Conservation (phyloP, 2,113 vertebrate species). For the Gymnarchus niloticus region DNA sequence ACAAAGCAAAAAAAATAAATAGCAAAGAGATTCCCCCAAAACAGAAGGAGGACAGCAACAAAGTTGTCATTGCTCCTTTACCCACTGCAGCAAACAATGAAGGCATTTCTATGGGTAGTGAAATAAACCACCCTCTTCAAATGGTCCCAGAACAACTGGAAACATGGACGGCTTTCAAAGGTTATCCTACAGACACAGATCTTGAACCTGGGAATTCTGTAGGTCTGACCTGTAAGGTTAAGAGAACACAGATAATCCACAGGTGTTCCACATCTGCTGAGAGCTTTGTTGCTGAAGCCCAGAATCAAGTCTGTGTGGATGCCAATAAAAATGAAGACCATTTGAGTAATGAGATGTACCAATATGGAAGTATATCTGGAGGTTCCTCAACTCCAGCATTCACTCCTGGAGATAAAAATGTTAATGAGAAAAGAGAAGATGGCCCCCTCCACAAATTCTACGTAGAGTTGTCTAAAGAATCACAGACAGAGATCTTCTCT, state of each 20-base stretch:
- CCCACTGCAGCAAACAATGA: neutral
- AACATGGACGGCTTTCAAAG: neutral
- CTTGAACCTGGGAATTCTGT: neutral
- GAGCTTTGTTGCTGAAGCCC: neutral
- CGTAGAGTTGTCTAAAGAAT: neutral
- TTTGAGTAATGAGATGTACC: neutral
- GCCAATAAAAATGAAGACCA: neutral
- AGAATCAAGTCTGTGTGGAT: neutral
- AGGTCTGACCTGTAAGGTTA: neutral
- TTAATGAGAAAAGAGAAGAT: neutral
- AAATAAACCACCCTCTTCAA: neutral
- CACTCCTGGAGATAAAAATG: neutral
- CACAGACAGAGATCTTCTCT: neutral
- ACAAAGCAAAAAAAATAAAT: neutral
- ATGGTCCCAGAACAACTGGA: neutral
- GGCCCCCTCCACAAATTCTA: neutral
- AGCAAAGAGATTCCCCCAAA: neutral
- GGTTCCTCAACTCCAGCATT: neutral
- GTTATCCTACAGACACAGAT: neutral
- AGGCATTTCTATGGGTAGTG: neutral
- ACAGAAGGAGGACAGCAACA: neutral
- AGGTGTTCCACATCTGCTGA: neutral
- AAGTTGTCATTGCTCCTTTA: neutral
- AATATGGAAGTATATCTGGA: neutral
- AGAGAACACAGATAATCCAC: neutral